These are phyloP conservation scores for Triplophysa dalaica DNA, from an alignment of 2,113 vertebrate genomes.

Conservation along the genomic window DNA sequence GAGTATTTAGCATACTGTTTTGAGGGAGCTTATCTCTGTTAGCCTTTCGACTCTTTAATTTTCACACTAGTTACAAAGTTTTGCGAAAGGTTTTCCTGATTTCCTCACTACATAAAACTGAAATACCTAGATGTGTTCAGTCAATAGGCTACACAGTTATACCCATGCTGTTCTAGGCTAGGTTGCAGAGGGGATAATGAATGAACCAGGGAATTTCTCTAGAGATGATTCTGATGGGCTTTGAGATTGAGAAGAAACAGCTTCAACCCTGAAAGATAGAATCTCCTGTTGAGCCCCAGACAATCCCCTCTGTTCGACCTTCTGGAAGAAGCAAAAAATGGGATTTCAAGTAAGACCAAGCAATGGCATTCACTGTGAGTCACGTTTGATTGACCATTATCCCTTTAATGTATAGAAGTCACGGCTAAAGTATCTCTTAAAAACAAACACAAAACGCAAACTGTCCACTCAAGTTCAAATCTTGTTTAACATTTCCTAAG, in stretches of 20 bases:
- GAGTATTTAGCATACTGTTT: constrained; percentile 25
- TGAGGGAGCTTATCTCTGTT: constrained; percentile 14
- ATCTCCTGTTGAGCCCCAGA: background rate
- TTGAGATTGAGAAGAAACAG: background rate
- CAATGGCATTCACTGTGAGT: background rate
- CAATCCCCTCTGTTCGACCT: constrained; percentile 36
- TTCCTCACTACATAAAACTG: too few species aligned
- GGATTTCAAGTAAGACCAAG: constrained; percentile 17
- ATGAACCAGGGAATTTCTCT: constrained; percentile 17
- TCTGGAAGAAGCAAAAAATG: constrained; percentile 13
- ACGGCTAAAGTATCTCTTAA: too few species aligned
- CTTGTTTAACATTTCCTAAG: too few species aligned
- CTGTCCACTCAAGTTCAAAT: too few species aligned
- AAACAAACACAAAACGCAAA: too few species aligned
- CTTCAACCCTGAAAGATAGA: constrained; percentile 1
- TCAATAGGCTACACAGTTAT: background rate
- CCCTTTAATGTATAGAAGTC: too few species aligned
- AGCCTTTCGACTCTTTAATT: constrained; percentile 4
- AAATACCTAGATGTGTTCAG: background rate
- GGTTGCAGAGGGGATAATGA: background rate
- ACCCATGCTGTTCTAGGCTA: background rate
- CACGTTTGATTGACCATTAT: too few species aligned
- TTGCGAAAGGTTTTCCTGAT: background rate
- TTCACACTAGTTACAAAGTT: background rate
- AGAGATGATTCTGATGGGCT: background rate